Percentiles rank a stretch among this genome's conserved stretches.
These are phyloP conservation scores for Perizoma flavofasciatum DNA, from an alignment of 2,888 invertebrate genomes.

Conservation along the genomic window DNA sequence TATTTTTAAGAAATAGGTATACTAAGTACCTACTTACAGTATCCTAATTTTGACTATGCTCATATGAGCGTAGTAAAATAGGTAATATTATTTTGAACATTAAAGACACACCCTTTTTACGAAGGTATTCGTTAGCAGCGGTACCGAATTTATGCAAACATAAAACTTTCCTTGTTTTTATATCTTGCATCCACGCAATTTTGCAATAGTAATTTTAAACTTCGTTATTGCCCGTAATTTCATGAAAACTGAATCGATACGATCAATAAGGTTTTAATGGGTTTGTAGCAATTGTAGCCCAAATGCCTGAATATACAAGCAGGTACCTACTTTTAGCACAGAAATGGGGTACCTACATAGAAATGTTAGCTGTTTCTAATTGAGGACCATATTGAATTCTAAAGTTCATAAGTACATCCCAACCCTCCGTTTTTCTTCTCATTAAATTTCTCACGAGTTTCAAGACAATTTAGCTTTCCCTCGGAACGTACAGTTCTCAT, in stretches of 20 bases:
- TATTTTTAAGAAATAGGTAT: no score
- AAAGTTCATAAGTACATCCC: constrained; percentile 30
- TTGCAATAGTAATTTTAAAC: constrained; percentile 22
- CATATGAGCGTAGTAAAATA: no score
- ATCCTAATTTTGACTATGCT: constrained; percentile 8
- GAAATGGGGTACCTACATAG: no score
- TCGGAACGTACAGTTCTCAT: constrained; percentile 33
- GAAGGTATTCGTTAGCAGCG: constrained; percentile 15
- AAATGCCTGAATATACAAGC: no score
- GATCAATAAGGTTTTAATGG: neutral
- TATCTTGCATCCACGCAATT: constrained; percentile 13
- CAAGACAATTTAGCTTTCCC: constrained; percentile 41
- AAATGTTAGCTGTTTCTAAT: constrained; percentile 1
- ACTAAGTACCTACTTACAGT: no score
- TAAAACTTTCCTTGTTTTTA: constrained; percentile 24
- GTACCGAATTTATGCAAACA: constrained; percentile 29
- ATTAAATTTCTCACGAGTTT: constrained; percentile 41
- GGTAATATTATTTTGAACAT: constrained; percentile 50
- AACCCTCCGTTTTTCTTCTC: constrained; percentile 40
- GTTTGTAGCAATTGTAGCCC: no score
- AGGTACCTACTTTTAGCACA: no score
- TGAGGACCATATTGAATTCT: constrained; percentile 28
- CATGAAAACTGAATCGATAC: neutral
- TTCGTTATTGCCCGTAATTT: neutral
- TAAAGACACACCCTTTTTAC: constrained; percentile 38